These are phyloP conservation scores for Coryphaenoides rupestris DNA, from an alignment of 2,113 vertebrate genomes.

Conservation along the genomic window DNA sequence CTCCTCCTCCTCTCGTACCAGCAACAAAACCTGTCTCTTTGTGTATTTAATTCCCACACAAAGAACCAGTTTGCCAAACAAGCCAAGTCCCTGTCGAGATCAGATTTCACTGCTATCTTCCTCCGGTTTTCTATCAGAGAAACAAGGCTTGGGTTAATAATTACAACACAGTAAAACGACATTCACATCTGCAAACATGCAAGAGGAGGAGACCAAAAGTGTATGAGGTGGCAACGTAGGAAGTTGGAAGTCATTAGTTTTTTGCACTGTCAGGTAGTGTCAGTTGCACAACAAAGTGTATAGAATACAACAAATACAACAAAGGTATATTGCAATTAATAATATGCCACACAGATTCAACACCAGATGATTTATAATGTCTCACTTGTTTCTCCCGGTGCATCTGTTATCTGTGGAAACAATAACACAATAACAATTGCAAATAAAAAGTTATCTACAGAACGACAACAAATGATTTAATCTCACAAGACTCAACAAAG, in stretches of 20 bases:
- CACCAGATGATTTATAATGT: background rate
- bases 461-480: too few species aligned
- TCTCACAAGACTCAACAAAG: too few species aligned
- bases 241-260: background rate
- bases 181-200: background rate
- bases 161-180: background rate
- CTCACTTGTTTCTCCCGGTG: slow-evolving; percentile 47
- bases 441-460: too few species aligned
- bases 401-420: slow-evolving; percentile 60
- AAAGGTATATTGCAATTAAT: too few species aligned
- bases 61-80: slow-evolving; percentile 44
- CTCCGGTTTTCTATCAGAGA: slow-evolving; percentile 48
- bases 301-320: too few species aligned
- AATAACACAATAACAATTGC: slow-evolving; percentile 17
- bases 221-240: background rate
- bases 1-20: slow-evolving; percentile 4
- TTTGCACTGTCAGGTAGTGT: too few species aligned
- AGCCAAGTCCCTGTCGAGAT: slow-evolving; percentile 17
- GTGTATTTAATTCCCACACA: slow-evolving; percentile 3
- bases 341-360: too few species aligned
- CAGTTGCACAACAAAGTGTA: background rate
- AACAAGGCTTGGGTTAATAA: slow-evolving; percentile 14
- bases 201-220: background rate
- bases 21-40: background rate
- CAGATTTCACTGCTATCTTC: slow-evolving; percentile 67